Base-by-base conservation (phyloP, 2,797 vertebrate species). In the Gallinago nigripennis region DNA sequence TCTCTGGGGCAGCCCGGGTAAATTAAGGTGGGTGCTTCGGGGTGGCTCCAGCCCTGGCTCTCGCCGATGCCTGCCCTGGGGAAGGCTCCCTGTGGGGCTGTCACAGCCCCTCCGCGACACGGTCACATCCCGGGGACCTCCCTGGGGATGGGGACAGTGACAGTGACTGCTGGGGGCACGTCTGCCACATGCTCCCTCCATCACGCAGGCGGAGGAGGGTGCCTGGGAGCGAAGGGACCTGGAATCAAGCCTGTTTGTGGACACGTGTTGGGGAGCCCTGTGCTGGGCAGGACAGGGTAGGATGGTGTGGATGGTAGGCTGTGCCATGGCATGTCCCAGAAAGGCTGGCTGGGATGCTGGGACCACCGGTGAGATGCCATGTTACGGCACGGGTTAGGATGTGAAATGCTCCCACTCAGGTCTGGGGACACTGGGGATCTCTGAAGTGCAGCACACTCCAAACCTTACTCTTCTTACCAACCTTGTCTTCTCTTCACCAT, bases 171-270 rank as follows among this genome's bases (percentile, higher is more conserved):
- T 53, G 78, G 20, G 78, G 20, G 23, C 37, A 14, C 0, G 0
- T 9, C n/a, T 48, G 37, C 45, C 13, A 5, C 35, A 31, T 2
- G 0, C 50, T 64, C 30, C 19, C 39, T 69, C 51, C 39, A 6
- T 60, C 76, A 9, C 0, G 0, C 33, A 28, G 61, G 13, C 2
- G 0, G 8, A 54, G 51, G 85, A 92, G 66, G 56, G 65, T 84
- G 61, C 64, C 65, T 14, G 21, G 89, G 85, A 97, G 96, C 28
- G 91, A 98, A 98, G 97, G 97, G 98, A 98, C 98, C 96, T 98
- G 97, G 96, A 98, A 98, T 97, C 97, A 95, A 96, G 92, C 91
- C 79, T 96, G 82, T 95, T 87, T 79, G 95, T 81, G 86, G 89
- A 78, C 77, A 80, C 5, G 0, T 63, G 65, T 75, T 76, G 69